These are phyloP conservation scores for Megathymus violae DNA, from an alignment of 1,140 invertebrate species.

Conservation along the genomic window DNA sequence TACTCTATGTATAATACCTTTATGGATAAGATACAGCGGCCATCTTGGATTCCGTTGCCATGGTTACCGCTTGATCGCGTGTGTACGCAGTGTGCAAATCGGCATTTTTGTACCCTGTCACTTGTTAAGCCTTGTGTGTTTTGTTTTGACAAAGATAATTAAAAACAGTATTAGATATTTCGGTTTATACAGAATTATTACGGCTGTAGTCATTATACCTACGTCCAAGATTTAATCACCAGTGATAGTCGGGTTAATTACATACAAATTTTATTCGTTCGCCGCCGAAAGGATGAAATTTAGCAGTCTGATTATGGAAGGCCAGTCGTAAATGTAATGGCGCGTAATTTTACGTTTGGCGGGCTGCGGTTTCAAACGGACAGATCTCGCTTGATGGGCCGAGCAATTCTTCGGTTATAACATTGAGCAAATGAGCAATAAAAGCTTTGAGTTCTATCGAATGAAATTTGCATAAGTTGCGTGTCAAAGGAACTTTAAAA, in stretches of 20 bases:
- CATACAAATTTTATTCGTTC: slow-evolving; percentile 36
- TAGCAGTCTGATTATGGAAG: slow-evolving; percentile 34
- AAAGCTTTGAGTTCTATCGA: slow-evolving; percentile 1
- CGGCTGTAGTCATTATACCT: slow-evolving; percentile 16
- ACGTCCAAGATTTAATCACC: slow-evolving; percentile 31
- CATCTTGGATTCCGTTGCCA: slow-evolving; percentile 63
- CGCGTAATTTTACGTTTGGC: slow-evolving; percentile 35
- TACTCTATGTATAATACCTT: too few species aligned
- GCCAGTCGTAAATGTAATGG: slow-evolving; percentile 36
- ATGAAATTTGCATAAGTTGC: slow-evolving; percentile 5
- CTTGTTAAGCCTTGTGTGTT: slow-evolving; percentile 26
- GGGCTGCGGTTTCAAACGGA: slow-evolving; percentile 24
- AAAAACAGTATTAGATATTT: slow-evolving; percentile 32
- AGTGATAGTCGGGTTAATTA: slow-evolving; percentile 35
- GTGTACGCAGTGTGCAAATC: slow-evolving; percentile 44
- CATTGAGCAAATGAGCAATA: slow-evolving; percentile 15
- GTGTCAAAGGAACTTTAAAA: neutral
- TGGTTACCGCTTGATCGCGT: slow-evolving; percentile 58
- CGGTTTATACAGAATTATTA: slow-evolving; percentile 30
- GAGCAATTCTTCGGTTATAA: slow-evolving; percentile 8
- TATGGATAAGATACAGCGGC: slow-evolving; percentile 58
- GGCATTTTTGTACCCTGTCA: slow-evolving; percentile 36
- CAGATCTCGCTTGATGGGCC: slow-evolving; percentile 23
- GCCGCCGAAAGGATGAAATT: slow-evolving; percentile 35
- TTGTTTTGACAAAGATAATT: slow-evolving; percentile 39